phyloP scores from a whole-genome alignment of 2,888 invertebrate genomes.

The Phasia obesa region DNA sequence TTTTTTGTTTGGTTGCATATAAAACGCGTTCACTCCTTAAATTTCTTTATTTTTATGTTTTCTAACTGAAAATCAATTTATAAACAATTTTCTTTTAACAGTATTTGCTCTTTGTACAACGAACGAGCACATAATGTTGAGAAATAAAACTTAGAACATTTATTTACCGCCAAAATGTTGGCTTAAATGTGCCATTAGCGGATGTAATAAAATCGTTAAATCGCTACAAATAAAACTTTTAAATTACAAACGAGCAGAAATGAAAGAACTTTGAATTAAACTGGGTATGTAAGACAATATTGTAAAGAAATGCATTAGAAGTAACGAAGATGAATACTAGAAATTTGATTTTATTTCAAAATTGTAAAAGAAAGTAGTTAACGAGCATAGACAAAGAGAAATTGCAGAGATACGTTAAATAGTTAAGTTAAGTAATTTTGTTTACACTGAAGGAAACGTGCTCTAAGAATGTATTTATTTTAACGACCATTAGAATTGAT shows the following conservation, averaged over 20 bases:
- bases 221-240: slow-evolving; percentile 57
- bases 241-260: slow-evolving; percentile 43
- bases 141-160: slow-evolving; percentile 63
- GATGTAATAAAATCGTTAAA: slow-evolving; percentile 73
- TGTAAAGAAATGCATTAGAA: slow-evolving; percentile 50
- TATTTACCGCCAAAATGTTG: slow-evolving; percentile 71
- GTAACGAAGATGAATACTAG: slow-evolving; percentile 29
- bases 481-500: no score
- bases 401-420: slow-evolving; percentile 15
- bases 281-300: slow-evolving; percentile 37
- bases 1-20: background rate
- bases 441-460: slow-evolving; percentile 5
- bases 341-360: slow-evolving; percentile 35
- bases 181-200: slow-evolving; percentile 72
- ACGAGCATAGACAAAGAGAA: slow-evolving; percentile 30
- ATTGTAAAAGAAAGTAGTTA: slow-evolving; percentile 27
- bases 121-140: slow-evolving; percentile 6
- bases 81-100: slow-evolving; percentile 45
- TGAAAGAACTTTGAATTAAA: slow-evolving; percentile 26
- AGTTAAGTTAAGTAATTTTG: background rate
- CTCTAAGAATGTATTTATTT: no score
- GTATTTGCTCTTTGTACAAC: slow-evolving; percentile 24
- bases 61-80: slow-evolving; percentile 42
- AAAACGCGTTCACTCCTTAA: background rate
- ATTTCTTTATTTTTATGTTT: slow-evolving; percentile 26